A percentile compares a stretch with the other conserved stretches of the same genome.
Conservation (phyloP, 2,113 vertebrate genomes). For the Sinocyclocheilus anophthalmus region DNA sequence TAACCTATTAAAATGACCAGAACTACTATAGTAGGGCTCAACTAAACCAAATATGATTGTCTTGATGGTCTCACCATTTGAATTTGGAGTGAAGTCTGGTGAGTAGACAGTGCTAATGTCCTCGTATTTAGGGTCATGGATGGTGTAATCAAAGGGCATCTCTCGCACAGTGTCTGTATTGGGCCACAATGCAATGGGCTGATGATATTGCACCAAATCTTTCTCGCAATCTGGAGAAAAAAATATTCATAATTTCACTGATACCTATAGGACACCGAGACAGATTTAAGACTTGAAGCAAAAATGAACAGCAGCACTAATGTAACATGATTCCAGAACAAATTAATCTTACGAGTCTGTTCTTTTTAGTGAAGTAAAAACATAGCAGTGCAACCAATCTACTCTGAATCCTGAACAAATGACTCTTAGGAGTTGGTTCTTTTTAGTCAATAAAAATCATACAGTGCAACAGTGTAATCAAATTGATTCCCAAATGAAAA, state of each 20-base stretch:
- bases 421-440: too few species aligned
- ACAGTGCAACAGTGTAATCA: background rate
- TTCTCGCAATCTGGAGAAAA: constrained; percentile 69
- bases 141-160: constrained; percentile 87
- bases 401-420: too few species aligned
- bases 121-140: constrained; percentile 95
- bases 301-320: too few species aligned
- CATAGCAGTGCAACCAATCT: too few species aligned
- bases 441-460: too few species aligned
- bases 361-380: too few species aligned
- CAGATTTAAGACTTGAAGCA: too few species aligned
- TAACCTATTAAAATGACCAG: background rate
- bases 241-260: background rate
- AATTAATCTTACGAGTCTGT: too few species aligned
- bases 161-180: constrained; percentile 81
- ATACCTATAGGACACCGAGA: background rate
- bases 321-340: too few species aligned
- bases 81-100: constrained; percentile 72
- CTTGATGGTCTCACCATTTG: constrained; percentile 76
- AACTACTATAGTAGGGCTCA: background rate
- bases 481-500: background rate
- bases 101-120: constrained; percentile 90
- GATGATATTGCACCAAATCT: constrained; percentile 76
- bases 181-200: constrained; percentile 81
- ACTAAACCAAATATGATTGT: background rate